Percentiles rank a stretch among this genome's conserved stretches.
Evolutionary conservation across 2,888 invertebrate genomes (phyloP).

Genomic region (Altica lythri): DNA sequence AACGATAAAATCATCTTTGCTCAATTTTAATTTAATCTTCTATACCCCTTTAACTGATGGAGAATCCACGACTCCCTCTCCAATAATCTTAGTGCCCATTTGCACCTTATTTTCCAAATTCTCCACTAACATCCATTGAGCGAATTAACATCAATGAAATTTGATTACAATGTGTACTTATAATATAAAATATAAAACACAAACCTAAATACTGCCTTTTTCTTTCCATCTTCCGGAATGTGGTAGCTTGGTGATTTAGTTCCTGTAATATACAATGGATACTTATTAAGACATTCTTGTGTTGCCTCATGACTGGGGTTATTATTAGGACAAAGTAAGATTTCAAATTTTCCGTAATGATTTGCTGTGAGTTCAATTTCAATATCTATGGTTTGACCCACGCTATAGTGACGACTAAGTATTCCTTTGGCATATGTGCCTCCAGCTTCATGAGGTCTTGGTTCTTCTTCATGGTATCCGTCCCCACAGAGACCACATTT

Average conservation of each 20-base stretch:
- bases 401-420: constrained; percentile 77
- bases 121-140: too few species aligned
- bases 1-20: too few species aligned
- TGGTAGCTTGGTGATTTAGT: constrained; percentile 57
- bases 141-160: too few species aligned
- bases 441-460: constrained; percentile 88
- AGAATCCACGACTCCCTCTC: too few species aligned
- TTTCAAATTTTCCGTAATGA: constrained; percentile 84
- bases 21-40: too few species aligned
- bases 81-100: too few species aligned
- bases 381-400: constrained; percentile 85
- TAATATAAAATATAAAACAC: too few species aligned
- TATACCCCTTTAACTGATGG: too few species aligned
- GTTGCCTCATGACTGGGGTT: constrained; percentile 77
- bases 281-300: constrained; percentile 83
- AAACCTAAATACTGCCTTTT: constrained; percentile 59
- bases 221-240: constrained; percentile 53
- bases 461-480: constrained; percentile 70
- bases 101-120: too few species aligned
- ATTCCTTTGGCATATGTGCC: constrained; percentile 86
- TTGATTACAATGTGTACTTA: too few species aligned
- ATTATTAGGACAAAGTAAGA: constrained; percentile 85
- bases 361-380: constrained; percentile 89
- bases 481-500: constrained; percentile 92
- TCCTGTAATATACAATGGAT: constrained; percentile 74